A percentile compares a stretch with the other conserved stretches of the same genome.
These are phyloP conservation scores for Microlaimidae sp. DNA, from an alignment of 2,888 invertebrate genomes.

Conservation along the genomic window DNA sequence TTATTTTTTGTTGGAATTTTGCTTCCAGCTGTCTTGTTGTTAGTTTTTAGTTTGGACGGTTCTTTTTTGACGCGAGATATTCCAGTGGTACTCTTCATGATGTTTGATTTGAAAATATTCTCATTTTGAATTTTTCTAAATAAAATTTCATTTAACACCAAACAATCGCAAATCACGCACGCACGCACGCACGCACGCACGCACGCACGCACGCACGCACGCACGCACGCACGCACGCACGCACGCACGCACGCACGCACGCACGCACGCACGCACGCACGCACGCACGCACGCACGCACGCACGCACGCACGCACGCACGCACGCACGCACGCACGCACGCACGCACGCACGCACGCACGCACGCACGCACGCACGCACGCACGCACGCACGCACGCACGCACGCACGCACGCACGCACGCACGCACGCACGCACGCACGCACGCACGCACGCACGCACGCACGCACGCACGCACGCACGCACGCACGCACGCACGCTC, in stretches of 20 bases:
- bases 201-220: constrained; percentile 5
- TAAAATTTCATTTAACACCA: too few species aligned
- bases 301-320: constrained; percentile 4
- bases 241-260: constrained; percentile 5
- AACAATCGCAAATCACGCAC: too few species aligned
- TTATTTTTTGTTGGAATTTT: too few species aligned
- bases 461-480: too few species aligned
- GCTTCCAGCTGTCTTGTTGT: too few species aligned
- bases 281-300: constrained; percentile 5
- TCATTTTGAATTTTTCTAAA: too few species aligned
- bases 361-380: constrained; percentile 11
- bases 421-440: constrained; percentile 3
- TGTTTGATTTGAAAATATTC: too few species aligned
- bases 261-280: constrained; percentile 5
- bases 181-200: constrained; percentile 5
- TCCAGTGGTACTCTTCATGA: too few species aligned
- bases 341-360: constrained; percentile 10
- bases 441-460: neutral
- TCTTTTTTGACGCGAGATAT: too few species aligned
- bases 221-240: constrained; percentile 5
- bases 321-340: constrained; percentile 3
- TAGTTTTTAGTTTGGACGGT: too few species aligned
- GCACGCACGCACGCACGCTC: too few species aligned
- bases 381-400: constrained; percentile 8
- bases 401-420: constrained; percentile 4